Evolutionary conservation across 2,797 vertebrate species (phyloP), one percentile per base, ranked within the genome.

Genomic region (Pterois miles): DNA sequence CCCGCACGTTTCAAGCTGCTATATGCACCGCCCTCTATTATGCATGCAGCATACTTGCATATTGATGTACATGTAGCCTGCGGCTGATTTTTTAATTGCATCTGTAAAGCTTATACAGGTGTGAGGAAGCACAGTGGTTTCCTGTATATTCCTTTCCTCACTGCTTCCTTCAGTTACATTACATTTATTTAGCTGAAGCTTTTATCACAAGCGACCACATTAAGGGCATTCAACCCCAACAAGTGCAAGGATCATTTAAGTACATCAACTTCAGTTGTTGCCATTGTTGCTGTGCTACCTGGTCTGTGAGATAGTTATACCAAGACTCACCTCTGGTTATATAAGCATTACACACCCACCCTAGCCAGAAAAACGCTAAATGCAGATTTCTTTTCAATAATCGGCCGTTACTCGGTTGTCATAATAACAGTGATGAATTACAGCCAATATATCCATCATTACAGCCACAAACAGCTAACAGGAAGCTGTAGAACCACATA

Each of bases 21-120:
- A 5, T 58, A 68, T 65, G 25, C 34, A 27, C 8, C 46, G 22
- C 20, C 34, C 27, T 53, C 12, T 8, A 38, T 70, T 75, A 75
- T 75, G 66, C 65, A 73, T 69, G 77, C 67, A 65, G 60, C 58
- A 50, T 53, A 40, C 67, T 53, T 33, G 43, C 63, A 74, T 74
- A 70, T 71, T 65, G 38, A 80, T 71, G 62, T 7, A 29, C 52
- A 25, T 59, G 23, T 50, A 59, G 71, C 71, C 63, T 48, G 67
- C 53, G 22, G 68, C 58, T 20, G 27, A 4, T 71, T 74, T 65
- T 27, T 22, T 48, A 80, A 67, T 54, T 65, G 31, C 36, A 40
- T 54, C 57, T 60, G 57, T 59, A 48, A 71, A 78, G 53, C 63
- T 22, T 66, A 60, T 14, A 53, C 74, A 74, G 70, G 65, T 74